Evolutionary conservation across 2,888 invertebrate genomes (phyloP), one percentile per base, ranked within the genome.

Genomic region (Seira musarum): DNA sequence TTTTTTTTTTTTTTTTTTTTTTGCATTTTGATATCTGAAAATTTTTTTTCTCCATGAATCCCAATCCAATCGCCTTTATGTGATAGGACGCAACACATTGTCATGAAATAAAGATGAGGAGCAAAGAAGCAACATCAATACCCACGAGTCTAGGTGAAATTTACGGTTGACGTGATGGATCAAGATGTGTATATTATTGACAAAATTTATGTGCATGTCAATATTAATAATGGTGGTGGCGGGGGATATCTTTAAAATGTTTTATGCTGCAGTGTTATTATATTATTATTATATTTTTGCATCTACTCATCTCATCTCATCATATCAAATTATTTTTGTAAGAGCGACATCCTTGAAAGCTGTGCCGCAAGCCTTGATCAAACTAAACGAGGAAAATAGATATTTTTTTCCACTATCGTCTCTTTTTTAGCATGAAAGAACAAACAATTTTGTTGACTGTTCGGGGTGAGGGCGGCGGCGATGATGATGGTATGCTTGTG

Each of bases 291-390:
- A n/a, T n/a, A n/a, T n/a, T 40, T 40, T 40, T 40, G 40, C 40
- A 40, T 8, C 40, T 6, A 8, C 40, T 40, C 40, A 13, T 40
- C 6, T 40, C 6, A 40, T 40, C 13, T 40, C 13, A 6, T 40
- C 6, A 40, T 13, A 40, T 8, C 40, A 40, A 13, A 6, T 8
- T 40, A 40, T n/a, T n/a, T n/a, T n/a, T n/a, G n/a, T n/a, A n/a
- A n/a, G n/a, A n/a, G n/a, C n/a, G n/a, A 25, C 67, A 49, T 49
- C 69, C 69, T 69, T 69, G 69, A 53, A 53, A 46, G 25, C 17
- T 25, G 5, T n/a, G 57, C 69, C 69, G 69, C 57, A 53, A 69
- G 69, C 69, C 69, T 69, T 69, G 69, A 67, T 19, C 19, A 67
- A 35, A 13, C 35, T 35, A 65, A 65, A 65, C n/a, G 65, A 30